Evolutionary conservation across 2,113 vertebrate genomes (phyloP).

Genomic region (Petaurus breviceps): DNA sequence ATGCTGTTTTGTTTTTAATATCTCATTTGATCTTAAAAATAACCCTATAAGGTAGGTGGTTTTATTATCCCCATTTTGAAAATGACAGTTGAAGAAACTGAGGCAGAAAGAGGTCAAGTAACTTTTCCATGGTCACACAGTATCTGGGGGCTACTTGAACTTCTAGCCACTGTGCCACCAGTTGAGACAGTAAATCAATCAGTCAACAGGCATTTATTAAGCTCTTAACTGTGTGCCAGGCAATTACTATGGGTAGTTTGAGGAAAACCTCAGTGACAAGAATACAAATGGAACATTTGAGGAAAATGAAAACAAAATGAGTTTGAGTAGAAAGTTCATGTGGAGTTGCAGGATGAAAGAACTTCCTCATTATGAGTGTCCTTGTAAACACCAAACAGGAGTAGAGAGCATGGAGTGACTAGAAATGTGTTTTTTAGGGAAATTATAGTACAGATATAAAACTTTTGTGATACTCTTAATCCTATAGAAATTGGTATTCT

Average conservation of each 20-base stretch:
- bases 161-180: too few relatives aligned
- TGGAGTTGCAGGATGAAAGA: background rate
- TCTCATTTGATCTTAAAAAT: background rate
- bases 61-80: background rate
- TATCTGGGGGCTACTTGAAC: background rate
- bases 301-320: background rate
- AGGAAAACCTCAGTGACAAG: background rate
- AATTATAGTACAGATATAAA: background rate
- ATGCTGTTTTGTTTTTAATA: background rate
- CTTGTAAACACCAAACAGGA: background rate
- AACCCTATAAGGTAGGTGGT: background rate
- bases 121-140: background rate
- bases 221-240: background rate
- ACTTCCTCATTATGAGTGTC: background rate
- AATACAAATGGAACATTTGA: background rate
- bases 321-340: background rate
- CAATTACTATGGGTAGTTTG: background rate
- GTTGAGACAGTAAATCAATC: background rate
- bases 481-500: constrained; percentile 1
- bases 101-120: background rate
- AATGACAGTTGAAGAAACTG: background rate
- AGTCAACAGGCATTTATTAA: background rate
- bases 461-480: background rate
- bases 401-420: background rate
- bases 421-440: background rate